Percentiles rank a stretch among this genome's conserved stretches.
Conservation (phyloP, 1,140 invertebrate genomes). For the Leptopilina boulardi region DNA sequence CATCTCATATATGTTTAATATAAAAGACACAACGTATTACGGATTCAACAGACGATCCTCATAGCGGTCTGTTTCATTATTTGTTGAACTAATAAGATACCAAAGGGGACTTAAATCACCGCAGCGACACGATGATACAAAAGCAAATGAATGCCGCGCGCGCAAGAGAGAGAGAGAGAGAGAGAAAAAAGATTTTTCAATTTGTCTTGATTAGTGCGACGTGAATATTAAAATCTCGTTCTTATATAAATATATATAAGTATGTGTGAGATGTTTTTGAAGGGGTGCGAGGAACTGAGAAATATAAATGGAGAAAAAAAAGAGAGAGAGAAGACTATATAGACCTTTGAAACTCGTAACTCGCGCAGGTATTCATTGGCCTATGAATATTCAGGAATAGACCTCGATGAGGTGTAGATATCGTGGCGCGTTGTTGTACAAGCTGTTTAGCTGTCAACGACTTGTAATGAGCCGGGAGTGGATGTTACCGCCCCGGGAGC, state of each 20-base stretch:
- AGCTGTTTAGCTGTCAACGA: constrained; percentile 10
- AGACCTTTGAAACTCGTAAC: constrained; percentile 36
- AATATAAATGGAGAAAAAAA: constrained; percentile 23
- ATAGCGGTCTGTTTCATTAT: constrained; percentile 55
- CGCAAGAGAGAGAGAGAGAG: constrained; percentile 42
- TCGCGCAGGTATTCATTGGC: constrained; percentile 2
- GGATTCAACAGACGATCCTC: constrained; percentile 66
- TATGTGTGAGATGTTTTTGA: not conserved
- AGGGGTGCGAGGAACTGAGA: not conserved
- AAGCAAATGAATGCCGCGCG: constrained; percentile 48
- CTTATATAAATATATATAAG: not conserved
- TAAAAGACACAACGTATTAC: constrained; percentile 59
- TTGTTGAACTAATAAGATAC: constrained; percentile 56
- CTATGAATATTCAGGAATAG: constrained; percentile 31
- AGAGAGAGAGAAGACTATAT: constrained; percentile 36
- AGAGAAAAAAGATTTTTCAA: constrained; percentile 59
- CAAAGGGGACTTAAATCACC: constrained; percentile 63
- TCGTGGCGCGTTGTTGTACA: constrained; percentile 8
- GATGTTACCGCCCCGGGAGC: constrained; percentile 18
- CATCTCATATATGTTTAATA: not conserved
- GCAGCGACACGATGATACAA: constrained; percentile 41
- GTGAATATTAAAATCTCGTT: constrained; percentile 40
- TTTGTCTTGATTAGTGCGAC: constrained; percentile 69
- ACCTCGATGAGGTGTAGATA: constrained; percentile 23
- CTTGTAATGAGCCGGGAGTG: constrained; percentile 3